Evolutionary conservation across 2,888 invertebrate species (phyloP), one percentile per base, ranked within the genome.

Genomic region (Tillus elongatus): DNA sequence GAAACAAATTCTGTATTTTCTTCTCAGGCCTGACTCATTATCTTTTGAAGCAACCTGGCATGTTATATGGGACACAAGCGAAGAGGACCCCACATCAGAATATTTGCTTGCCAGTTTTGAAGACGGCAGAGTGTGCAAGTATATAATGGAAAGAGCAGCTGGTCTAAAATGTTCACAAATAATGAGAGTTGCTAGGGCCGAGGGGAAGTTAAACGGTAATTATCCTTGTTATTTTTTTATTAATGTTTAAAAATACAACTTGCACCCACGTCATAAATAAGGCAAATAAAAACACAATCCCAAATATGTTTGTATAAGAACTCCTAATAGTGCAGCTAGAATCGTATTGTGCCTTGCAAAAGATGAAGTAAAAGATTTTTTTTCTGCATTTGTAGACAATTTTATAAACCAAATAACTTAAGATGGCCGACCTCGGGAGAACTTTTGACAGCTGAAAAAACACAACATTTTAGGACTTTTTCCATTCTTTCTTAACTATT

Each of bases 121-220:
- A 50, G 75, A 80, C 52, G 81, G 79, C 0, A 36, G 53, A 31
- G 54, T 63, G 13, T 43, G 39, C 32, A 45, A 45, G 16, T 45
- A 47, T 24, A 33, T 42, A 4, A 28, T 47, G 9, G 41, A 35
- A 12, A 10, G 28, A 8, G 15, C 31, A 32, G 15, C 13, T 10
- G 4, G 12, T 16, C 34, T 41, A 31, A 29, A 33, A 14, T 41
- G 35, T 15, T 37, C 40, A 24, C 73, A 75, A 15, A 75, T 84
- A 57, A 79, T 84, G 72, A 68, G 73, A 4, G 65, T 84, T 3
- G 68, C 75, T 2, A 72, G 76, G 3, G 71, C 79, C 1, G 82
- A 82, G 48, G 82, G 79, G 0, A 72, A 74, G 46, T 61, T 79
- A 41, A 79, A 76, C 53, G 79, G 78, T 0, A 48, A 77, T 13